Evolutionary conservation across 2,888 invertebrate species (phyloP).

Genomic region (Netelia virgata): DNA sequence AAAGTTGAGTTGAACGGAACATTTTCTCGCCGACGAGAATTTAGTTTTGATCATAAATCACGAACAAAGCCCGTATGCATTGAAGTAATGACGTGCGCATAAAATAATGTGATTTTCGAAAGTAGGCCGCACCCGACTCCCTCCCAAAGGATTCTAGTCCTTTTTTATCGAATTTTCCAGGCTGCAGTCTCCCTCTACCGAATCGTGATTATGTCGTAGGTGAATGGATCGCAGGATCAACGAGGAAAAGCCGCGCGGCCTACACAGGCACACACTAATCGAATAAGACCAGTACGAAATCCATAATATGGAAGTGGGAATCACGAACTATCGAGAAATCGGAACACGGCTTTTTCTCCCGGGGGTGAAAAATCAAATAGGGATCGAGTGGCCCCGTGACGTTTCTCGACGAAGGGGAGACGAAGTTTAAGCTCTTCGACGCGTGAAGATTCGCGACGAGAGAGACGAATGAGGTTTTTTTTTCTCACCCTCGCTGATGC

Average conservation of each 20-base stretch:
- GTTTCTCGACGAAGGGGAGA: neutral
- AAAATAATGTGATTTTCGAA: neutral
- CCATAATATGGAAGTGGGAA: conserved; percentile 19
- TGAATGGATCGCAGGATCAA: conserved; percentile 34
- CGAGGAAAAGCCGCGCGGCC: neutral
- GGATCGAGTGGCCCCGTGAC: conserved; percentile 45
- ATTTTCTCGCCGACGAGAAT: too few species aligned
- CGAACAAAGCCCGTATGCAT: neutral
- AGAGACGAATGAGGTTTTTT: conserved; percentile 40
- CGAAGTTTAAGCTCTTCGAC: conserved; percentile 39
- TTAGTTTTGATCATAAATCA: too few species aligned
- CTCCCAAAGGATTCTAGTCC: neutral
- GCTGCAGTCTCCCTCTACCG: neutral
- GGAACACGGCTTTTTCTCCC: conserved; percentile 2
- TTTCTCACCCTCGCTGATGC: conserved; percentile 38
- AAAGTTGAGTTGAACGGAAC: too few species aligned
- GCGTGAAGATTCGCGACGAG: conserved; percentile 57
- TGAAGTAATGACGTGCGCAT: neutral
- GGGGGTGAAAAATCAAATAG: conserved; percentile 24
- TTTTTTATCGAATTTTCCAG: conserved; percentile 8
- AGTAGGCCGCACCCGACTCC: neutral
- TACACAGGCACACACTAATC: conserved; percentile 15
- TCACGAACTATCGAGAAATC: conserved; percentile 13
- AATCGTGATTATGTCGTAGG: conserved; percentile 18
- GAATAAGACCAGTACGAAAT: neutral